Conservation (phyloP, 2,888 invertebrate genomes). For the Cryptophagus acutangulus region DNA sequence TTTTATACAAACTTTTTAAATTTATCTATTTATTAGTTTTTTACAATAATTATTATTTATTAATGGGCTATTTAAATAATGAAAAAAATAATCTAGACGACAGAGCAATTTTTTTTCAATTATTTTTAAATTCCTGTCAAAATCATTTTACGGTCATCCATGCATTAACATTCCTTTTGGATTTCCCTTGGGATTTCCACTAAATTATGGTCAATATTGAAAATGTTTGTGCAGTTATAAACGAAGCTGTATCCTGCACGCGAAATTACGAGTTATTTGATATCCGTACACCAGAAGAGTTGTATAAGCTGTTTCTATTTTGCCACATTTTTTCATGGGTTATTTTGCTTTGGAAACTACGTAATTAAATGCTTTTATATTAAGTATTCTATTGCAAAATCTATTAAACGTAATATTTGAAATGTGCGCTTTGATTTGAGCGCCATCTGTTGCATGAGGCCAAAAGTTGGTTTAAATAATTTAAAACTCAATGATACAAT, state of each 20-base stretch:
- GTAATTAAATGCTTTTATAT: neutral
- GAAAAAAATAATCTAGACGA: neutral
- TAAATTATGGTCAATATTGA: constrained; percentile 27
- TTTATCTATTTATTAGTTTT: constrained; percentile 12
- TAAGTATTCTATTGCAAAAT: too few relatives aligned
- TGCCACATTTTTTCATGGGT: constrained; percentile 36
- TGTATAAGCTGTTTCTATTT: constrained; percentile 35
- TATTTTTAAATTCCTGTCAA: neutral
- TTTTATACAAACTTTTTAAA: constrained; percentile 7
- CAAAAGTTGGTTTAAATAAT: too few relatives aligned
- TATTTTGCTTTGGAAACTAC: constrained; percentile 32
- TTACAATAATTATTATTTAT: constrained; percentile 13
- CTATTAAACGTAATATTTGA: too few relatives aligned
- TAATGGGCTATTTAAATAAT: neutral
- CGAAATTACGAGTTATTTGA: constrained; percentile 29
- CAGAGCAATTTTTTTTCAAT: neutral
- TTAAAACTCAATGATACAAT: too few relatives aligned
- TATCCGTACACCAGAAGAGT: constrained; percentile 32
- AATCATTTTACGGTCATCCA: too few relatives aligned
- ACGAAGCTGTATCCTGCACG: constrained; percentile 21
- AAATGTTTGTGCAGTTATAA: constrained; percentile 21
- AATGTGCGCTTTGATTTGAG: too few relatives aligned
- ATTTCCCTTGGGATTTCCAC: too few relatives aligned
- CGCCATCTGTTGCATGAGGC: too few relatives aligned
- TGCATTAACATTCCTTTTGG: too few relatives aligned